Evolutionary conservation across 2,888 invertebrate genomes (phyloP).

Genomic region (Aphodius granarius): DNA sequence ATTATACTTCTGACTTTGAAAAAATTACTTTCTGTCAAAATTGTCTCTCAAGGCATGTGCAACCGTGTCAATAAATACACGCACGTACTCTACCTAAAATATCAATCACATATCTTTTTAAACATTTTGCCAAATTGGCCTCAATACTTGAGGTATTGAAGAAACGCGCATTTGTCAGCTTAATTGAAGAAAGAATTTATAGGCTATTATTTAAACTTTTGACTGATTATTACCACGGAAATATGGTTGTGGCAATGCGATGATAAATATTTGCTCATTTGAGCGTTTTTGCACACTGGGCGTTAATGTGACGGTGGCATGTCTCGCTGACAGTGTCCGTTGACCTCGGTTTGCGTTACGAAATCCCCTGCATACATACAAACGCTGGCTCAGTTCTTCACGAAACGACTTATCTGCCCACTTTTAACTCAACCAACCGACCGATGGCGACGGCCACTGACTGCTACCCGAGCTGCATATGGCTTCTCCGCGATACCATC

Average conservation of each 20-base stretch:
- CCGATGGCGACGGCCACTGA: not conserved
- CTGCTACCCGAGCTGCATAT: not conserved
- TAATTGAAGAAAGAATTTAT: too few species aligned
- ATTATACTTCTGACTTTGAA: too few species aligned
- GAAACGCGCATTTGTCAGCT: too few species aligned
- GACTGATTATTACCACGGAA: not conserved
- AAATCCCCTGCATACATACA: slow-evolving; percentile 32
- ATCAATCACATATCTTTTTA: too few species aligned
- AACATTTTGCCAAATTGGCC: too few species aligned
- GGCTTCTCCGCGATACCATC: not conserved
- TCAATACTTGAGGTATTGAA: too few species aligned
- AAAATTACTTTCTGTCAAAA: too few species aligned
- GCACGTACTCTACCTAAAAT: too few species aligned
- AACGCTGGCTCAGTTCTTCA: slow-evolving; percentile 21
- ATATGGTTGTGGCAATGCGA: not conserved
- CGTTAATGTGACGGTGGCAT: slow-evolving; percentile 30
- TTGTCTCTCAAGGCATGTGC: too few species aligned
- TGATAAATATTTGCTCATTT: slow-evolving; percentile 23
- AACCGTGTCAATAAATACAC: too few species aligned
- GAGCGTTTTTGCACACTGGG: slow-evolving; percentile 20
- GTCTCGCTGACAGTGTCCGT: slow-evolving; percentile 34
- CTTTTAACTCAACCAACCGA: not conserved
- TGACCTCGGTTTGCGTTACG: slow-evolving; percentile 38
- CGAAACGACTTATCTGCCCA: not conserved
- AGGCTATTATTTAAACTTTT: too few species aligned